Conservation (phyloP, 2,113 vertebrate genomes). For the Pachycephala philippinensis region DNA sequence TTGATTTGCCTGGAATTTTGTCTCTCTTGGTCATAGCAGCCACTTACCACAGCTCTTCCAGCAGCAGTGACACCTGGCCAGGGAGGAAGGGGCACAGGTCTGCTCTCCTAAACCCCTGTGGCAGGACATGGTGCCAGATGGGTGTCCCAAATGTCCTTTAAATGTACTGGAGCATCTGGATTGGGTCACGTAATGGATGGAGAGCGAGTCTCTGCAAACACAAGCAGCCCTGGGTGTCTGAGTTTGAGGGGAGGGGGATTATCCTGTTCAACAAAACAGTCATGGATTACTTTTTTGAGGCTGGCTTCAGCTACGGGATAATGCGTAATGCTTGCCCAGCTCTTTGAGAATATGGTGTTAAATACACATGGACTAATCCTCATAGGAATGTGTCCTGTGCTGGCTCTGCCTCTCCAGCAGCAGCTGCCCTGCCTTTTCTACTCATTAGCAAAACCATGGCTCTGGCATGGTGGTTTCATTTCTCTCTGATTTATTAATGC, state of each 20-base stretch:
- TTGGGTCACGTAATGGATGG: not conserved
- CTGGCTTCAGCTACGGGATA: not conserved
- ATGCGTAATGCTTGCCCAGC: not conserved
- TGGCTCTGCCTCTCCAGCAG: not conserved
- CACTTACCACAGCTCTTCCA: not conserved
- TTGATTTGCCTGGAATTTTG: not conserved
- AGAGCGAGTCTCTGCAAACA: not conserved
- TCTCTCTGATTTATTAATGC: not conserved
- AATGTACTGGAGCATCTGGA: not conserved
- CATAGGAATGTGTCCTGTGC: not conserved
- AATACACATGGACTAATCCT: slow-evolving; percentile 24
- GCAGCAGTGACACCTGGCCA: not conserved
- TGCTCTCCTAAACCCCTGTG: not conserved
- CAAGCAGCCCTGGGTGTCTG: not conserved
- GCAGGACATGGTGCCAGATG: accelerated
- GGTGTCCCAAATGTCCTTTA: not conserved
- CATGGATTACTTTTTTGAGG: not conserved
- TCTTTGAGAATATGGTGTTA: not conserved
- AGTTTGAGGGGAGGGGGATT: not conserved
- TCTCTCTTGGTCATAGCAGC: not conserved
- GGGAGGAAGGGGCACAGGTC: not conserved
- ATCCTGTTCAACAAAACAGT: not conserved
- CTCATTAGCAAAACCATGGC: not conserved
- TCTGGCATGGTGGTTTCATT: not conserved
- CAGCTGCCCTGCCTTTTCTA: not conserved